phyloP scores from a whole-genome alignment of 2,113 vertebrate genomes.

The Isichthys henryi region DNA sequence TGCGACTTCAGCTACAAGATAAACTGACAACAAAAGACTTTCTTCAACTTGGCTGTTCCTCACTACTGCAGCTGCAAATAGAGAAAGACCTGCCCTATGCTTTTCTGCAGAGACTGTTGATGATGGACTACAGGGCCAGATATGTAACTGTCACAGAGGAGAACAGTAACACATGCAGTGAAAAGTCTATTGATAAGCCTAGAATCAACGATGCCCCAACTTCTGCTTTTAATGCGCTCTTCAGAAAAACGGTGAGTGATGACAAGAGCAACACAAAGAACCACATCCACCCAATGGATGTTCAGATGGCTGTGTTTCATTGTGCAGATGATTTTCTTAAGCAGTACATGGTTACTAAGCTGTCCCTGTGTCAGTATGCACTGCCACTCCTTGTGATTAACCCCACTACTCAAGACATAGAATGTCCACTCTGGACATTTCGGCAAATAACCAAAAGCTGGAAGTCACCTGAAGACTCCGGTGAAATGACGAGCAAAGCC shows the following conservation, averaged over 20 bases:
- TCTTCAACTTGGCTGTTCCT: constrained; percentile 42
- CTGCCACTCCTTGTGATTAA: constrained; percentile 59
- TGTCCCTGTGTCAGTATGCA: constrained; percentile 64
- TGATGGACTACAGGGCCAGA: constrained; percentile 49
- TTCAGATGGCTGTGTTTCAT: constrained; percentile 65
- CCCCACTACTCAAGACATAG: constrained; percentile 38
- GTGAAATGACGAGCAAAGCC: constrained; percentile 27
- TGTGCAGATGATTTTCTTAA: constrained; percentile 59
- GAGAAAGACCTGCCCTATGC: constrained; percentile 47
- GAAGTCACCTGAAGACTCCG: constrained; percentile 32
- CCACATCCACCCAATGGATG: constrained; percentile 56
- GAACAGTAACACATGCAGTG: rapidly evolving
- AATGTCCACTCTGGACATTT: constrained; percentile 60
- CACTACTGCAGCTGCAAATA: constrained; percentile 32
- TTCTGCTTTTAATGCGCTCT: constrained; percentile 28
- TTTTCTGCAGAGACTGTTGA: constrained; percentile 49
- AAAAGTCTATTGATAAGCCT: not conserved
- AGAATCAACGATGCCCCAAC: constrained; percentile 8
- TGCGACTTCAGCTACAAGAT: constrained; percentile 26
- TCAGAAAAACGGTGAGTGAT: not conserved
- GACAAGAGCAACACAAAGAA: not conserved
- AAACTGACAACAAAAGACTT: constrained; percentile 43
- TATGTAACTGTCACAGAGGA: constrained; percentile 39
- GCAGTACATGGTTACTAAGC: constrained; percentile 56
- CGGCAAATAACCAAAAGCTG: constrained; percentile 56